Evolutionary conservation across 92 coral and sea anemone species (phyloP).

Genomic region (Parazoanthus darwini): DNA sequence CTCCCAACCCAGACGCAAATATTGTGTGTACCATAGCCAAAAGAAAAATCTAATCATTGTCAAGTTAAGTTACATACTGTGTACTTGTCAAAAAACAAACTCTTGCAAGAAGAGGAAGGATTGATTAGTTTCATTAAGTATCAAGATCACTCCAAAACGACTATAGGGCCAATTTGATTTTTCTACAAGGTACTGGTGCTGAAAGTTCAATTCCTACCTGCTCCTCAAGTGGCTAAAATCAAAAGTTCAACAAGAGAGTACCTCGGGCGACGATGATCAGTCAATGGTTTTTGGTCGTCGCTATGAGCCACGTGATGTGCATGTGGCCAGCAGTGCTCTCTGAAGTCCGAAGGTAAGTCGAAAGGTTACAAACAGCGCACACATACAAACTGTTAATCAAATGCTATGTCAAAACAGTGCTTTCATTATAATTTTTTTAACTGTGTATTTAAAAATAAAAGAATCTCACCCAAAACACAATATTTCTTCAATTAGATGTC

Average conservation of each 20-base stretch:
- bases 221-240: not conserved
- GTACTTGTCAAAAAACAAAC: no score
- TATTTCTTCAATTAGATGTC: not conserved
- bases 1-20: no score
- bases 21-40: no score
- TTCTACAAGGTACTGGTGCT: not conserved
- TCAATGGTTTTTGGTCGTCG: not conserved
- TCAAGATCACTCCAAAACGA: not conserved
- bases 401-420: not conserved
- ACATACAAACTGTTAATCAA: not conserved
- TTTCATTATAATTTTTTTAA: not conserved
- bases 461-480: not conserved
- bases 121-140: no score
- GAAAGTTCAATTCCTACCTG: not conserved
- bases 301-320: not conserved
- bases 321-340: constrained; percentile 13
- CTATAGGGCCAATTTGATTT: no score
- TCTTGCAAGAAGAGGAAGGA: no score
- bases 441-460: not conserved
- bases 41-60: no score
- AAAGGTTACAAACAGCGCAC: not conserved
- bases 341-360: not conserved
- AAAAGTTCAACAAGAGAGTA: not conserved
- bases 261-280: not conserved
- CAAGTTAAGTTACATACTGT: no score